These are phyloP conservation scores for Mallotus villosus DNA, from an alignment of 2,797 vertebrate genomes.

Conservation along the genomic window DNA sequence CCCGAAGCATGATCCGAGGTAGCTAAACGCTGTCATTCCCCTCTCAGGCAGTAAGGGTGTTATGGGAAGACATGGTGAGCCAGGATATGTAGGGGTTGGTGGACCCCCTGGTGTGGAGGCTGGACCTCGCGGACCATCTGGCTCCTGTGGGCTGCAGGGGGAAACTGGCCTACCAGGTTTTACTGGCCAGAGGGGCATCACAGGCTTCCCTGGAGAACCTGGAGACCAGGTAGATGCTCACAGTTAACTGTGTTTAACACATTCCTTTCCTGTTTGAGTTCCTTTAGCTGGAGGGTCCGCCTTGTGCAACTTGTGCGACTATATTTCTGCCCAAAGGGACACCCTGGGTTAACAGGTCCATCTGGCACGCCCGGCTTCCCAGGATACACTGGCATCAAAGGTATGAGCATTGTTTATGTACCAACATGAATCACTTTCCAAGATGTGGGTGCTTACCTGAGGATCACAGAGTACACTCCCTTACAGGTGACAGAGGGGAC, in stretches of 20 bases:
- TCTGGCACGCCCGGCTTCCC: constrained; percentile 53
- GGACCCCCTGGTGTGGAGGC: constrained; percentile 49
- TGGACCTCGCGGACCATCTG: constrained; percentile 57
- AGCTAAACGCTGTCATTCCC: not conserved
- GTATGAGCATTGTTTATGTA: constrained; percentile 40
- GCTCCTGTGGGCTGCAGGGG: constrained; percentile 51
- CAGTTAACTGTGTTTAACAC: not conserved
- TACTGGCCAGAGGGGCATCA: constrained; percentile 56
- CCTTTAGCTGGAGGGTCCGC: too few species aligned
- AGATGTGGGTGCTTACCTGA: too few species aligned
- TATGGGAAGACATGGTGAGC: constrained; percentile 40
- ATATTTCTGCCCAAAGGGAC: constrained; percentile 55
- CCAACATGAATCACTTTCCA: too few species aligned
- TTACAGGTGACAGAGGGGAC: constrained; percentile 70
- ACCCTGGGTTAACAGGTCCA: constrained; percentile 58
- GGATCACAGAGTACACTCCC: not conserved
- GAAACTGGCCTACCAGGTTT: constrained; percentile 54
- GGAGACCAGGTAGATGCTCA: constrained; percentile 67
- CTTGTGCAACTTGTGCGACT: not conserved
- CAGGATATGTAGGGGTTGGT: constrained; percentile 51
- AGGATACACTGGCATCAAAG: constrained; percentile 67
- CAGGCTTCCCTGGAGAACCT: constrained; percentile 60
- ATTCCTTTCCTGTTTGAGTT: too few species aligned
- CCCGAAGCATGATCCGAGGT: not conserved
- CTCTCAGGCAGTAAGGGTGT: constrained; percentile 65